These are phyloP conservation scores for Temnothorax longispinosus DNA, from an alignment of 1,140 invertebrate species.

Conservation along the genomic window DNA sequence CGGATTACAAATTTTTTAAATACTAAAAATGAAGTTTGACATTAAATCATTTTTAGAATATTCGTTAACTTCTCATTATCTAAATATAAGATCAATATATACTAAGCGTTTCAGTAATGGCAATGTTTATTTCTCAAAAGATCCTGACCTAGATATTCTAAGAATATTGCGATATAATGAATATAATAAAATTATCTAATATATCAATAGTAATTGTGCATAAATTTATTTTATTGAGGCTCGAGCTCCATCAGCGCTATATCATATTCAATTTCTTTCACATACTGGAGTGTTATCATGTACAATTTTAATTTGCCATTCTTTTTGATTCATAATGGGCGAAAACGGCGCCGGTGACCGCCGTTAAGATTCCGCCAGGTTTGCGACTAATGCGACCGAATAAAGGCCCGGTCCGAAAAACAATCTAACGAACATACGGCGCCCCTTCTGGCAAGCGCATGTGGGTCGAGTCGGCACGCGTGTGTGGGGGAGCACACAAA, in stretches of 20 bases:
- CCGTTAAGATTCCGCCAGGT: slow-evolving; percentile 6
- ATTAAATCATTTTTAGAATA: background rate
- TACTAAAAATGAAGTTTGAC: background rate
- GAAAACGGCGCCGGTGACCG: background rate
- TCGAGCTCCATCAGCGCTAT: background rate
- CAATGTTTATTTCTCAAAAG: background rate
- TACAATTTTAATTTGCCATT: background rate
- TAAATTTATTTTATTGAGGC: background rate
- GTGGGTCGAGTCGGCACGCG: slow-evolving; percentile 68
- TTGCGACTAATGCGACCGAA: slow-evolving; percentile 57
- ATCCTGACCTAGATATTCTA: background rate
- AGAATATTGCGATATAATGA: background rate
- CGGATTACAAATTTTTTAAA: background rate
- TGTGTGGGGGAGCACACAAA: slow-evolving; percentile 76
- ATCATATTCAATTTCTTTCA: background rate
- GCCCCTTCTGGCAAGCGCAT: slow-evolving; percentile 34
- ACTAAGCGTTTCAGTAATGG: background rate
- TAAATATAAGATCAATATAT: background rate
- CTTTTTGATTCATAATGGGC: background rate
- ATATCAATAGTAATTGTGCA: background rate
- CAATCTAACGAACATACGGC: slow-evolving; percentile 72
- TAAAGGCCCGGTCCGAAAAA: slow-evolving; percentile 36
- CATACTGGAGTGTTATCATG: background rate
- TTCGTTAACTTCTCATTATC: background rate
- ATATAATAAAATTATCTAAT: background rate